Conservation (phyloP, 2,888 invertebrate species). For the Sisyra nigra region DNA sequence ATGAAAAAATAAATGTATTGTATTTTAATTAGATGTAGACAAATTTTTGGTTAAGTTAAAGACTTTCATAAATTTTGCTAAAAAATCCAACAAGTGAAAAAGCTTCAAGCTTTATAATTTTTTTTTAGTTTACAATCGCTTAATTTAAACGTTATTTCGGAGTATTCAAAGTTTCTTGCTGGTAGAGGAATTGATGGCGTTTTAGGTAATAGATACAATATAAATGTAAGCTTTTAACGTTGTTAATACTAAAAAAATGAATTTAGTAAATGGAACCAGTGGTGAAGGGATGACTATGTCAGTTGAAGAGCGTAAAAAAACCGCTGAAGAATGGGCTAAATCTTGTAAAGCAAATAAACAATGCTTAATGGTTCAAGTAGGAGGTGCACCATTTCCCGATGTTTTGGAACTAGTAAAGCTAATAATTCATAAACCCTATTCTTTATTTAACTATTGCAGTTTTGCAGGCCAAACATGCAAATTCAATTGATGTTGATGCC, state of each 20-base stretch:
- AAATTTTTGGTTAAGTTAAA: not conserved
- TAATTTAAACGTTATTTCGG: constrained; percentile 35
- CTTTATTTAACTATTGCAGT: constrained; percentile 2
- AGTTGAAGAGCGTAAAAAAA: constrained; percentile 45
- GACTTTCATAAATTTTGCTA: not conserved
- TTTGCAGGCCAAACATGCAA: constrained; percentile 52
- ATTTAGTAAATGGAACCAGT: constrained; percentile 59
- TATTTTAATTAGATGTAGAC: too few species aligned
- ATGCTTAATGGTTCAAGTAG: constrained; percentile 55
- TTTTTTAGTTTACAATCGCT: constrained; percentile 24
- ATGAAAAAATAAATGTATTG: too few species aligned
- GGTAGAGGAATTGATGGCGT: constrained; percentile 45
- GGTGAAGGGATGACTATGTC: constrained; percentile 60
- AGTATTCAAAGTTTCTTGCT: constrained; percentile 47
- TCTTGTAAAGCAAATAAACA: constrained; percentile 35
- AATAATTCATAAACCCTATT: too few species aligned
- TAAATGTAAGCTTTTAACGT: too few species aligned
- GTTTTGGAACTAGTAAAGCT: constrained; percentile 45
- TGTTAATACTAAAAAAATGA: not conserved
- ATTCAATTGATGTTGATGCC: constrained; percentile 43
- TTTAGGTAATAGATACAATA: constrained; percentile 34
- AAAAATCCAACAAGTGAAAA: too few species aligned
- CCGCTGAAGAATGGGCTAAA: constrained; percentile 46
- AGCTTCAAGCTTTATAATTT: too few species aligned
- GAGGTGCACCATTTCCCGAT: constrained; percentile 49